Conservation (phyloP, 2,888 invertebrate genomes). For the Chironomus riparius region DNA sequence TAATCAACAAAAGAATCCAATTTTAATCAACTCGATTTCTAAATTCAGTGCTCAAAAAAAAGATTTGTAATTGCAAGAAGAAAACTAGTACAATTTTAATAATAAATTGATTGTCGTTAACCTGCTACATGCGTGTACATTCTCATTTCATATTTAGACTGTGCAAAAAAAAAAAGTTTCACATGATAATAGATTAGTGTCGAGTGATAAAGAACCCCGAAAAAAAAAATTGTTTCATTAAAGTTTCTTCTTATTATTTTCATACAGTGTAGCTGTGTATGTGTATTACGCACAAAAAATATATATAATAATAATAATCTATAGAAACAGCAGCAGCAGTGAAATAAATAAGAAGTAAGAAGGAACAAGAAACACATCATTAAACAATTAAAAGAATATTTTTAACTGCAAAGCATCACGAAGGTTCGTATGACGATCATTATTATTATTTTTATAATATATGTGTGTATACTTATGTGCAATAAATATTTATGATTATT, state of each 20-base stretch:
- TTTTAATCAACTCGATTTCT: too few species aligned
- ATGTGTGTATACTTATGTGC: not conserved
- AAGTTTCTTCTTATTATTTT: not conserved
- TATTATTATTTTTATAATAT: not conserved
- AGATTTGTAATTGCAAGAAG: too few species aligned
- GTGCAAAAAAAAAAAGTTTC: not conserved
- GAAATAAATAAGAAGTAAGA: not conserved
- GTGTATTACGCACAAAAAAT: not conserved
- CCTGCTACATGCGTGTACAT: not conserved
- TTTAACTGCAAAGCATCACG: not conserved
- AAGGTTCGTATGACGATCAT: conserved; percentile 9
- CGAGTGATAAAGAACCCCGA: not conserved
- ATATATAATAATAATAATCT: not conserved
- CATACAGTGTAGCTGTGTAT: not conserved
- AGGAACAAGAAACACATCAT: not conserved
- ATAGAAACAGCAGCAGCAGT: not conserved
- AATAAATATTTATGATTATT: not conserved
- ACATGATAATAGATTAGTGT: conserved; percentile 1
- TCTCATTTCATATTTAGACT: not conserved
- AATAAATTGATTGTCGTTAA: not conserved
- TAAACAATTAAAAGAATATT: not conserved
- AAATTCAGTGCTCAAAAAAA: too few species aligned
- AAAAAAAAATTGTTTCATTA: not conserved
- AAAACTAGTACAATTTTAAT: not conserved
- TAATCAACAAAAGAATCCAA: too few species aligned